Percentiles rank a stretch among this genome's conserved stretches.
These are phyloP conservation scores for Apogon hyalosoma DNA, from an alignment of 2,797 vertebrate genomes.

Conservation along the genomic window DNA sequence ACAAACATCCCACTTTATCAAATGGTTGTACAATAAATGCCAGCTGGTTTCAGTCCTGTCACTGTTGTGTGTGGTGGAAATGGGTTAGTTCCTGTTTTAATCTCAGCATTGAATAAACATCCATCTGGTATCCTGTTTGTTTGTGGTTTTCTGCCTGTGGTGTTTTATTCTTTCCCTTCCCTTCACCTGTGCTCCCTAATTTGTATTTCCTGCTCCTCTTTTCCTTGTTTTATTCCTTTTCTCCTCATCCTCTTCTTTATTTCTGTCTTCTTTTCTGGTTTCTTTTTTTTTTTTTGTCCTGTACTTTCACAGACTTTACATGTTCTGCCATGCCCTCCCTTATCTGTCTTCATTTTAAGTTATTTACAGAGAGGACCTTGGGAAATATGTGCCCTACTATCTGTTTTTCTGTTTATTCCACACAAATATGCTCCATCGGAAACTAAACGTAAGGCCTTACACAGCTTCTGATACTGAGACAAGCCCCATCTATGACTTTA, in stretches of 20 bases:
- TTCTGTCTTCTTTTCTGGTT: not conserved
- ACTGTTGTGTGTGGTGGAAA: conserved; percentile 6
- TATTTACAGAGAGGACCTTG: conserved; percentile 55
- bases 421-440: conserved; percentile 53
- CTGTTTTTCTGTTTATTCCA: conserved; percentile 67
- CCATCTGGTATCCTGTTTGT: conserved; percentile 50
- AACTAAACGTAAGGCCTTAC: conserved; percentile 15
- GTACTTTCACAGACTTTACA: not conserved
- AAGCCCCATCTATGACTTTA: not conserved
- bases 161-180: conserved; percentile 23
- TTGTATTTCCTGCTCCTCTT: not conserved
- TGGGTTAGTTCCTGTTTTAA: conserved; percentile 35
- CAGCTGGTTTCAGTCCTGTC: not conserved
- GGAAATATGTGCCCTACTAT: conserved; percentile 64
- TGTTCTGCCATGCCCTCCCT: not conserved
- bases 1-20: not conserved
- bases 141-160: conserved; percentile 12
- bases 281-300: not conserved
- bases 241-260: not conserved
- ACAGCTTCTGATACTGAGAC: conserved; percentile 11
- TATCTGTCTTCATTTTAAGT: not conserved
- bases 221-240: not conserved
- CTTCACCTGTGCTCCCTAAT: conserved; percentile 29
- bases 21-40: not conserved
- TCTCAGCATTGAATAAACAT: conserved; percentile 18